These are phyloP conservation scores for Xenopus borealis DNA, from an alignment of 2,113 vertebrate genomes.

Conservation along the genomic window DNA sequence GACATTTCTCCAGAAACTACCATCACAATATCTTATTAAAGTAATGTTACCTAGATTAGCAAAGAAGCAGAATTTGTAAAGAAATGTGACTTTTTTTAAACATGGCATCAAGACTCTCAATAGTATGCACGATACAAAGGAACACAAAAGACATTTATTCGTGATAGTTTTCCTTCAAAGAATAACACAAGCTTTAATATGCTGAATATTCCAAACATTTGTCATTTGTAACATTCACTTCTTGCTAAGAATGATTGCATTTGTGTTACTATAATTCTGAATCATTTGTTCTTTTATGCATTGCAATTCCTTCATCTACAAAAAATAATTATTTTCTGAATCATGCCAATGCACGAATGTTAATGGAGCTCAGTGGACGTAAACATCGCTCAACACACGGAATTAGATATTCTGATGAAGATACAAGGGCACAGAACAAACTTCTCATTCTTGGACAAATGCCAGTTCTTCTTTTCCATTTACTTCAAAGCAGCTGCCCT, in stretches of 20 bases:
- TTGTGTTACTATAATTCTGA: constrained; percentile 16
- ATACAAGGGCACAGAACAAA: constrained; percentile 34
- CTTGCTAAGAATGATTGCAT: constrained; percentile 1
- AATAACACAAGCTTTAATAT: neutral
- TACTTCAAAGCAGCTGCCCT: constrained; percentile 43
- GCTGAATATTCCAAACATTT: neutral
- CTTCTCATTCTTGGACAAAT: constrained; percentile 21
- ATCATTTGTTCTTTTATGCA: constrained; percentile 24
- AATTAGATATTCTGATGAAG: constrained; percentile 41
- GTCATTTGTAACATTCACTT: constrained; percentile 6
- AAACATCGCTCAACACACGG: constrained; percentile 17
- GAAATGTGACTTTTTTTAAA: too few relatives aligned
- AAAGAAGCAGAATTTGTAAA: too few relatives aligned
- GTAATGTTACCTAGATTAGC: too few relatives aligned
- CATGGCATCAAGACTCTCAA: too few relatives aligned
- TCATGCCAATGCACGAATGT: constrained; percentile 27
- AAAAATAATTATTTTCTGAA: constrained; percentile 38
- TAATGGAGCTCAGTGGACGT: constrained; percentile 27
- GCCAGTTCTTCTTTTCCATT: constrained; percentile 32
- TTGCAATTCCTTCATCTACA: constrained; percentile 33
- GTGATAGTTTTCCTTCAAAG: neutral
- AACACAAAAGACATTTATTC: neutral
- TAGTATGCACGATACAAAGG: too few relatives aligned
- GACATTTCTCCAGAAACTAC: too few relatives aligned
- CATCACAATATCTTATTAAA: too few relatives aligned